phyloP scores from a whole-genome alignment of 2,797 vertebrate species.

The Heteromormyrus szaboi region DNA sequence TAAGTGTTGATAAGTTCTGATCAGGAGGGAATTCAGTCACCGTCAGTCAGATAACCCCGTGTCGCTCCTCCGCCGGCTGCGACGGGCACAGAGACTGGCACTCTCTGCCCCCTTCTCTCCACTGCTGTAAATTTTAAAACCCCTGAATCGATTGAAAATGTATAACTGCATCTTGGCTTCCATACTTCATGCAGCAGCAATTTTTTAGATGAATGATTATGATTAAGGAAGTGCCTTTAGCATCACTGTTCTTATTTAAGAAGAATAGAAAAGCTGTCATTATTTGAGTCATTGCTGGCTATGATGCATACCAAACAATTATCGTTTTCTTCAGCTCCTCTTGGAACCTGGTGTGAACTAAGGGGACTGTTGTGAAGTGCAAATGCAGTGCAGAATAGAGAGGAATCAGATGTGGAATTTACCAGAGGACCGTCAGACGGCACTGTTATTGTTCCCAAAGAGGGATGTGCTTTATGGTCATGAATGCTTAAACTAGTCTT shows the following conservation, averaged over 20 bases:
- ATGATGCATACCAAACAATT: background rate
- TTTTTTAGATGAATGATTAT: slow-evolving; percentile 13
- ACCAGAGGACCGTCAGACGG: background rate
- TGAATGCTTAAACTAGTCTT: background rate
- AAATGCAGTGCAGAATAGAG: background rate
- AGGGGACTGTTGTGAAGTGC: background rate
- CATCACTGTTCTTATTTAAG: slow-evolving; percentile 4
- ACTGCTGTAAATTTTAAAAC: slow-evolving; percentile 2
- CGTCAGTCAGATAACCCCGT: background rate
- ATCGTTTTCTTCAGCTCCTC: background rate
- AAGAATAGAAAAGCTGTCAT: slow-evolving; percentile 5
- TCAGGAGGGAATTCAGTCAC: background rate
- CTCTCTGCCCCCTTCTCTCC: background rate
- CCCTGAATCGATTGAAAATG: background rate
- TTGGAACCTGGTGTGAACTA: background rate
- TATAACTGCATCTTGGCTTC: background rate
- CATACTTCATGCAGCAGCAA: background rate
- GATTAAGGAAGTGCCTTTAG: slow-evolving; percentile 1
- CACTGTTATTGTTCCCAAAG: background rate
- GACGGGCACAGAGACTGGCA: too few relatives aligned
- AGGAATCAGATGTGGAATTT: background rate
- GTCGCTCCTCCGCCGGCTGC: background rate
- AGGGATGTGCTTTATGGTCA: background rate
- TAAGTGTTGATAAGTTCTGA: background rate
- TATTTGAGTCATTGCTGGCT: slow-evolving; percentile 12